phyloP scores from a whole-genome alignment of 2,888 invertebrate species.

The Agrotis puta region DNA sequence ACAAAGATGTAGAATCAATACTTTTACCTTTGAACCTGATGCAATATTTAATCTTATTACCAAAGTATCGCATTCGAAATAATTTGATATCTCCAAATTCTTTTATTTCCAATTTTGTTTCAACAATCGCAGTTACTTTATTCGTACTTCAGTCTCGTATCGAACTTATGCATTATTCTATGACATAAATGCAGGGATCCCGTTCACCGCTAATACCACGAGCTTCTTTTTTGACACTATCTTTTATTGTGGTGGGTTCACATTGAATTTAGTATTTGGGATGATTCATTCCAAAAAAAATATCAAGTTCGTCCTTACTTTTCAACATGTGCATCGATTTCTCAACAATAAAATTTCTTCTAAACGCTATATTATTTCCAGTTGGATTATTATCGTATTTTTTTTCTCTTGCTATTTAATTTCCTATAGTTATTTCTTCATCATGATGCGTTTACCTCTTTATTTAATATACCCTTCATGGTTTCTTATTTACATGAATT shows the following conservation, averaged over 20 bases:
- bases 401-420: background rate
- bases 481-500: background rate
- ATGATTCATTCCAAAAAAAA: background rate
- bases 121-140: constrained; percentile 3
- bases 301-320: constrained; percentile 17
- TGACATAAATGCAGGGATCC: background rate
- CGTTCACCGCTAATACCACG: too few relatives aligned
- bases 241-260: constrained; percentile 16
- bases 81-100: constrained; percentile 10
- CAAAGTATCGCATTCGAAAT: constrained; percentile 17
- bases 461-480: background rate
- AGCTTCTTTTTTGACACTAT: constrained; percentile 11
- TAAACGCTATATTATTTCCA: background rate
- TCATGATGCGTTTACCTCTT: background rate
- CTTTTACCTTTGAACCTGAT: constrained; percentile 19
- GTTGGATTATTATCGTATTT: constrained; percentile 6
- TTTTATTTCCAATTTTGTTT: background rate
- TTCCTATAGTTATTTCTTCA: background rate
- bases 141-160: background rate
- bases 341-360: constrained; percentile 2
- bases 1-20: constrained; percentile 13
- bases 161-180: too few relatives aligned
- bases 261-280: background rate
- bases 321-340: constrained; percentile 30
- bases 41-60: constrained; percentile 11